Evolutionary conservation across 2,113 vertebrate species (phyloP).

Genomic region (Cacatua alba): DNA sequence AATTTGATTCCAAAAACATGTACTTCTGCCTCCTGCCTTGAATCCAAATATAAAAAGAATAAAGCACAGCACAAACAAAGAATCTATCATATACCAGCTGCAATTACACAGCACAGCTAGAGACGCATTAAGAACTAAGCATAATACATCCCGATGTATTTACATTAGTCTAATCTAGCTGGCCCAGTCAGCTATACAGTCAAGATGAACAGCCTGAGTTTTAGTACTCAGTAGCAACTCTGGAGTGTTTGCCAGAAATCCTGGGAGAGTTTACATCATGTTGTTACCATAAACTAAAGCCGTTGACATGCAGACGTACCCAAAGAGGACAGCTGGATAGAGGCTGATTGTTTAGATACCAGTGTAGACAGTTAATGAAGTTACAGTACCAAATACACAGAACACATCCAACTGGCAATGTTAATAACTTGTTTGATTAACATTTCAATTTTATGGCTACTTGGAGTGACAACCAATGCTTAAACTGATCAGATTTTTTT

Average conservation of each 20-base stretch:
- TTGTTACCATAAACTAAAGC: not conserved
- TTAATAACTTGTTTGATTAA: not conserved
- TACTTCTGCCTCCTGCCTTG: not conserved
- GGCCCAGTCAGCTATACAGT: not conserved
- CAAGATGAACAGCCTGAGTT: not conserved
- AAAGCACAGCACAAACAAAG: slow-evolving; percentile 14
- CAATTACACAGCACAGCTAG: not conserved
- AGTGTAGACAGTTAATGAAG: not conserved
- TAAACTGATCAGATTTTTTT: not conserved
- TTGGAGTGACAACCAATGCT: not conserved
- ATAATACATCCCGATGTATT: not conserved
- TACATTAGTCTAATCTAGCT: not conserved
- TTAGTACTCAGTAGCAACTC: not conserved
- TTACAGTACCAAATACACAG: not conserved
- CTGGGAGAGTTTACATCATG: not conserved
- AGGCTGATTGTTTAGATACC: not conserved
- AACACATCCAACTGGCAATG: not conserved
- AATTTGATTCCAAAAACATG: not conserved
- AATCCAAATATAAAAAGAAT: slow-evolving; percentile 43
- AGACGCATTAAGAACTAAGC: not conserved
- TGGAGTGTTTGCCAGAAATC: not conserved
- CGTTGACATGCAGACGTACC: not conserved
- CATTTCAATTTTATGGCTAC: not conserved
- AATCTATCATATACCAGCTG: not conserved
- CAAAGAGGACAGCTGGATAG: slow-evolving; percentile 14